A percentile compares a stretch with the other conserved stretches of the same genome.
Evolutionary conservation across 2,113 vertebrate genomes (phyloP).

Genomic region (Platichthys stellatus): DNA sequence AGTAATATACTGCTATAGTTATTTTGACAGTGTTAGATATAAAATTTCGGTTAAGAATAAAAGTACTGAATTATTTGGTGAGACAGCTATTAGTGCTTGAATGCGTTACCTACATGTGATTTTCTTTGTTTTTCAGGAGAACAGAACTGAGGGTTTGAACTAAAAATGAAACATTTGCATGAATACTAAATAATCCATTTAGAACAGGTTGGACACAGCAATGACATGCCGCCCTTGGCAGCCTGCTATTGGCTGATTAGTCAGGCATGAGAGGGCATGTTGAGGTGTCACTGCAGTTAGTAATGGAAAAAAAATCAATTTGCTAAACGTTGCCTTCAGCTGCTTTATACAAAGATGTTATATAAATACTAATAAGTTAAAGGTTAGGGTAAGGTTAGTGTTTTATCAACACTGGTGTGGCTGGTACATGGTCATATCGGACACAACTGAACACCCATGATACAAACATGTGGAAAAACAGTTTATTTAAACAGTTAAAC

Average conservation of each 20-base stretch:
- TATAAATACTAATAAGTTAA: too few species aligned
- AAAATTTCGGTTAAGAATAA: background rate
- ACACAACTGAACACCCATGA: background rate
- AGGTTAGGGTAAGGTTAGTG: too few species aligned
- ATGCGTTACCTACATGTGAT: background rate
- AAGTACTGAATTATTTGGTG: background rate
- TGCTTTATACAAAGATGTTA: too few species aligned
- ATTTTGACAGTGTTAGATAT: too few species aligned
- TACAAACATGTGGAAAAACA: constrained; percentile 1
- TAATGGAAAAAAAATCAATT: background rate
- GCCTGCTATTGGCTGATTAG: background rate
- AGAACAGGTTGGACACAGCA: background rate
- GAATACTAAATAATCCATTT: background rate
- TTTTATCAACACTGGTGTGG: too few species aligned
- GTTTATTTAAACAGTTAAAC: constrained; percentile 51
- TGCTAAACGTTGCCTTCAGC: too few species aligned
- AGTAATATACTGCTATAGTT: background rate
- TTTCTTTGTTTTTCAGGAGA: background rate
- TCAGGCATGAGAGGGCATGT: background rate
- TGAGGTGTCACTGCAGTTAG: background rate
- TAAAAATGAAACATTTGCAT: background rate
- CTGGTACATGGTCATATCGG: too few species aligned
- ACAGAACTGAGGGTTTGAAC: background rate
- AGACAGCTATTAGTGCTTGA: background rate
- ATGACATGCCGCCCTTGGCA: background rate